These are phyloP conservation scores for Drosophila pseudoobscura DNA, from an alignment of 1,140 invertebrate genomes.

Conservation along the genomic window DNA sequence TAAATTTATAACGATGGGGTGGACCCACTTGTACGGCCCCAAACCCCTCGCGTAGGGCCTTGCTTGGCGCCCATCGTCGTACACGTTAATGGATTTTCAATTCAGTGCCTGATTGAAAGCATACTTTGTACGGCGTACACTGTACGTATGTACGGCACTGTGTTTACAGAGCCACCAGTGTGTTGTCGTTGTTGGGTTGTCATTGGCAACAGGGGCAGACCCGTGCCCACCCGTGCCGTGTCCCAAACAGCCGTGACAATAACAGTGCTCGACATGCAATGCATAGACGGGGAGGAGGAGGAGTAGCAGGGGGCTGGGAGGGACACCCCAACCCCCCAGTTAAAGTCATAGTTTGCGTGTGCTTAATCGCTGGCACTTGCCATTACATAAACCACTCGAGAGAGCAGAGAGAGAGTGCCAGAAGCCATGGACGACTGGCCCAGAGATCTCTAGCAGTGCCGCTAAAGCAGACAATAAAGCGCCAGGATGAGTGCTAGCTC, in stretches of 20 bases:
- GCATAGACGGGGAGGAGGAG: no score
- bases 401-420: constrained; percentile 13
- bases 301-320: no score
- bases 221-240: constrained; percentile 36
- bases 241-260: constrained; percentile 69
- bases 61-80: constrained; percentile 33
- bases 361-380: constrained; percentile 73
- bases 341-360: constrained; percentile 73
- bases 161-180: constrained; percentile 57
- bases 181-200: constrained; percentile 49
- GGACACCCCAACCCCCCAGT: constrained; percentile 16
- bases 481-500: constrained; percentile 63
- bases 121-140: constrained; percentile 57
- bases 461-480: constrained; percentile 61
- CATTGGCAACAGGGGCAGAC: constrained; percentile 62
- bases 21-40: neutral
- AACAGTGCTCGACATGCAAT: constrained; percentile 38
- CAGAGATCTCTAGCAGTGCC: constrained; percentile 29
- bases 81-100: constrained; percentile 82
- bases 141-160: constrained; percentile 1
- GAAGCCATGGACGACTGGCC: constrained; percentile 15
- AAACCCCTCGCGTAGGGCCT: no score
- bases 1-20: constrained; percentile 29
- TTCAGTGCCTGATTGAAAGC: constrained; percentile 81
- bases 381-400: constrained; percentile 47